Evolutionary conservation across 2,797 vertebrate species (phyloP), one percentile per base, ranked within the genome.

Genomic region (Anabacerthia variegaticeps): DNA sequence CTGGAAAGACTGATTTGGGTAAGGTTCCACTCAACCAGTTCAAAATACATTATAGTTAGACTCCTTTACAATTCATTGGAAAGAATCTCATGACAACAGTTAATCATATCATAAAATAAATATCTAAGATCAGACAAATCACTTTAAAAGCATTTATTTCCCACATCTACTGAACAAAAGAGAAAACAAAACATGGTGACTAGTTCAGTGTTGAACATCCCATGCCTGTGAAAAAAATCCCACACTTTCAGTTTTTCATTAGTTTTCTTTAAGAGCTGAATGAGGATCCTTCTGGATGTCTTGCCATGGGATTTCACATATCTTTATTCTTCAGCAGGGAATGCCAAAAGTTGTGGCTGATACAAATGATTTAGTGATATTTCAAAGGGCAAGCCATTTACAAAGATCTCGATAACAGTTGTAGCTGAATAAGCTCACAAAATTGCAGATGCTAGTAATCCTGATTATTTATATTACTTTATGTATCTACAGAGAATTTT

Each of bases 401-500:
- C 37, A 44, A 3, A 3, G 20, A 41, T 74, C 48, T 67, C 32
- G 23, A 56, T 10, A 68, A 6, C 22, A 62, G 5, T 17, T 78
- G 15, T 43, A 71, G 10, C 4, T 65, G 41, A 74, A 75, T 49
- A 43, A 62, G 1, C 27, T 66, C 0, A 0, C 27, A 59, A 41
- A 93, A 68, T 13, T 77, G 19, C 61, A 92, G 41, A 72, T 74
- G 34, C 11, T 54, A 69, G 11, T 39, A 82, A 73, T 73, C 28
- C 5, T 37, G 24, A 59, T 16, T 3, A 61, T 75, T 92, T 86
- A 62, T 12, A 61, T 49, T 81, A 49, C 49, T 76, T 89, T 80
- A 11, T 24, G 5, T 36, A 41, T 81, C 92, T 92, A 74, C 14
- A 46, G 23, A 68, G 22, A 71, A 51, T 59, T 92, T 91, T 81